These are phyloP conservation scores for Urophycis tenuis DNA, from an alignment of 2,797 vertebrate species.

Conservation along the genomic window DNA sequence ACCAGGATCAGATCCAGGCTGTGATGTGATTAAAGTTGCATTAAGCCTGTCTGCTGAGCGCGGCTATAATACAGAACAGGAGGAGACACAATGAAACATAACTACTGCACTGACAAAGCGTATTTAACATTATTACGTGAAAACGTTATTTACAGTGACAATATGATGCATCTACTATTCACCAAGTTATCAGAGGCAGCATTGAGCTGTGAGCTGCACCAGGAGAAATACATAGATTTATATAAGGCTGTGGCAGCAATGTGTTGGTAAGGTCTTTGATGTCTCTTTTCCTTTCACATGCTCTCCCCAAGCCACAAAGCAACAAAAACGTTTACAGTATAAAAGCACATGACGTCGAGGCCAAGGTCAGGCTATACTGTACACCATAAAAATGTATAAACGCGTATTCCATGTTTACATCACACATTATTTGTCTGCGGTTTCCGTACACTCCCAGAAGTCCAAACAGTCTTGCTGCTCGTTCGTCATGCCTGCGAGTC, in stretches of 20 bases:
- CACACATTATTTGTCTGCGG: constrained; percentile 13
- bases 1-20: not conserved
- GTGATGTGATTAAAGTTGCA: too few species aligned
- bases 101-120: not conserved
- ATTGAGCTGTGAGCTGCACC: not conserved
- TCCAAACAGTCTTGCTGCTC: constrained; percentile 38
- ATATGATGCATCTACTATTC: not conserved
- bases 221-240: not conserved
- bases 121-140: not conserved
- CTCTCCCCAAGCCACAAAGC: not conserved
- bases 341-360: not conserved
- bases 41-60: not conserved
- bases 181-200: not conserved
- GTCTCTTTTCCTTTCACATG: not conserved
- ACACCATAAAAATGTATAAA: not conserved
- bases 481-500: constrained; percentile 49
- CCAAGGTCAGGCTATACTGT: not conserved
- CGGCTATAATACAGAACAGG: not conserved
- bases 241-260: not conserved
- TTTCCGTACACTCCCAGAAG: constrained; percentile 37
- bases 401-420: not conserved
- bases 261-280: not conserved
- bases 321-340: constrained; percentile 38
- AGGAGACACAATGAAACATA: not conserved
- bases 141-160: not conserved